phyloP scores from a whole-genome alignment of 1,140 invertebrate genomes.

The Mylabris phalerata region DNA sequence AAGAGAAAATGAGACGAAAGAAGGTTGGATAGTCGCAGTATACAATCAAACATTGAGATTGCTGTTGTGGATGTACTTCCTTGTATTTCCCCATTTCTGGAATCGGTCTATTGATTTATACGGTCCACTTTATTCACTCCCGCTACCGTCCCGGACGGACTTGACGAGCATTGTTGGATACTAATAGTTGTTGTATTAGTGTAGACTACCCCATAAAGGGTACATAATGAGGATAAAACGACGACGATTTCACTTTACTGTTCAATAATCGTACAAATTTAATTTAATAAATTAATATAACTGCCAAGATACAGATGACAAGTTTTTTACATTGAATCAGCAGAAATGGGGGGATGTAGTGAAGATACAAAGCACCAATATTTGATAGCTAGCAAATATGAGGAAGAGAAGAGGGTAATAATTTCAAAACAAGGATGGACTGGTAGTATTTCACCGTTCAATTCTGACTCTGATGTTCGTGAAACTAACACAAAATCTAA shows the following conservation, averaged over 20 bases:
- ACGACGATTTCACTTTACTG: no score
- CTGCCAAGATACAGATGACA: no score
- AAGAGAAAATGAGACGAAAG: constrained; percentile 11
- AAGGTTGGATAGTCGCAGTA: constrained; percentile 7
- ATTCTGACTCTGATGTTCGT: background rate
- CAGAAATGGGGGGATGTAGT: constrained; percentile 6
- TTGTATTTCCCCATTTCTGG: constrained; percentile 13
- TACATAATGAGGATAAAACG: no score
- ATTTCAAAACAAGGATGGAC: no score
- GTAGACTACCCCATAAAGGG: no score
- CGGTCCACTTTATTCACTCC: constrained; percentile 16
- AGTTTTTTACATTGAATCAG: constrained; percentile 12
- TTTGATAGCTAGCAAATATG: no score
- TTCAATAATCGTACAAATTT: constrained; percentile 7
- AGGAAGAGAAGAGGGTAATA: no score
- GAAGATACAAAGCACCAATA: background rate
- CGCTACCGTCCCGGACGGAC: constrained; percentile 8
- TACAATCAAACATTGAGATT: constrained; percentile 26
- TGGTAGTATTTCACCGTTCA: no score
- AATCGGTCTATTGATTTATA: constrained; percentile 30
- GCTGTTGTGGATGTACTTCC: constrained; percentile 10
- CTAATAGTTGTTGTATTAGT: no score
- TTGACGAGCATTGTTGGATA: background rate
- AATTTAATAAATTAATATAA: background rate
- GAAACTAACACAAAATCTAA: constrained; percentile 13